phyloP scores from a whole-genome alignment of 2,113 vertebrate genomes.

The Rana temporaria region DNA sequence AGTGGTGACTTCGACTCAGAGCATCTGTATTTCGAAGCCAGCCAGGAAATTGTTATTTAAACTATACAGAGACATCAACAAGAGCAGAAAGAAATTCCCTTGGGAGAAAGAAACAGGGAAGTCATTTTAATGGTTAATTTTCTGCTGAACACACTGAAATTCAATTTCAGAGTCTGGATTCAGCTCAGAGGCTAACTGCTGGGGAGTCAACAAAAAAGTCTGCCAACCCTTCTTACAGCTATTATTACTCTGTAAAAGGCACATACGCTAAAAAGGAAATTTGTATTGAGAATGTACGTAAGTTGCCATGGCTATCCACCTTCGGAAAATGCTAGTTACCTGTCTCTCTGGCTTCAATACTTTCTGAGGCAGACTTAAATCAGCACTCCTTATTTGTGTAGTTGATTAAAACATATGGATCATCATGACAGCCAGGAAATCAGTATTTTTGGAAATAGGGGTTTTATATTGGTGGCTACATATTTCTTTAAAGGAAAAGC shows the following conservation, averaged over 20 bases:
- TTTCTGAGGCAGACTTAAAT: no score
- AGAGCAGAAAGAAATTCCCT: constrained; percentile 26
- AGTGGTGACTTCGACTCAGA: constrained; percentile 32
- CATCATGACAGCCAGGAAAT: no score
- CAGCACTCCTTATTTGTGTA: no score
- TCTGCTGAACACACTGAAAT: constrained; percentile 53
- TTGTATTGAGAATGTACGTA: no score
- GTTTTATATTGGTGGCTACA: no score
- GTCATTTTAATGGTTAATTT: constrained; percentile 52
- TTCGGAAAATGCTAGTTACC: no score
- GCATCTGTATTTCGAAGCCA: constrained; percentile 50
- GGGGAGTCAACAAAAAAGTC: not conserved
- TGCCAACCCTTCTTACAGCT: not conserved
- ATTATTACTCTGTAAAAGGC: constrained; percentile 8
- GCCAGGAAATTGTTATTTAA: constrained; percentile 52
- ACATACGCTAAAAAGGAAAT: not conserved
- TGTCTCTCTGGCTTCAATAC: no score
- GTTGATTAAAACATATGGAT: no score
- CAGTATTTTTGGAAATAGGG: no score
- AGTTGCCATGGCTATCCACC: no score
- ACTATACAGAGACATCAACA: constrained; percentile 40
- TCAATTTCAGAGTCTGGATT: constrained; percentile 35
- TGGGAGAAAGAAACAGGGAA: constrained; percentile 49
- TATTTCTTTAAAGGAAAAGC: no score
- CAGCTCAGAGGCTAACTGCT: constrained; percentile 15